Evolutionary conservation across 2,113 vertebrate species (phyloP), one percentile per base, ranked within the genome.

Genomic region (Philantomba maxwellii): DNA sequence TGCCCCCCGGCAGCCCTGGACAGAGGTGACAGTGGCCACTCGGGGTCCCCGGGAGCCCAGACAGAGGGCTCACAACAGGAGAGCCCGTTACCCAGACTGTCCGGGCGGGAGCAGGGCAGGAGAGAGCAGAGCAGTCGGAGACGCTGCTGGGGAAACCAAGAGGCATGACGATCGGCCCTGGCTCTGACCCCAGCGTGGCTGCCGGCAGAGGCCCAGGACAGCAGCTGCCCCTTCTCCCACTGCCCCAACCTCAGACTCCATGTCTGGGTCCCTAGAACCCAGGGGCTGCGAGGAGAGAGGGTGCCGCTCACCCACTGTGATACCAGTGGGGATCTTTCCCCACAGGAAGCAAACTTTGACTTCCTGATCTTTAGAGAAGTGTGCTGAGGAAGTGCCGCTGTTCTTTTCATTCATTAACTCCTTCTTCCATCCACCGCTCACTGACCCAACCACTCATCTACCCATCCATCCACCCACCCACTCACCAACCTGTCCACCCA

Each of bases 81-180:
- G 25, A 66, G 11, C 16, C 8, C 0, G 4, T 9, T 17, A 25
- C 45, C 39, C 33, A 25, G 53, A 60, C 58, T 25, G 49, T 13
- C 47, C 4, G 36, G n/a, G 62, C 11, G 7, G 78, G 87, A 53
- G n/a, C 64, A n/a, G 57, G n/a, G 12, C 10, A 2, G 45, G 17
- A 6, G n/a, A 70, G 17, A 70, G 64, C 11, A 2, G 0, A 15
- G 81, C 39, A 9, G 39, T 30, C 0, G 19, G 49, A 10, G 6
- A 26, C 0, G 14, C 49, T 11, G 0, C 30, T 3, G 0, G 28
- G 51, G n/a, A 19, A n/a, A 36, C 36, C 60, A 16, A 9, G 28
- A 17, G 1, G 45, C 60, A 17, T 0, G 11, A 1, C 15, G 57
- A 33, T 19, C 11, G 0, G n/a, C 84, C 49, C 21, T 26, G 30